These are phyloP conservation scores for Alsophila aescularia DNA, from an alignment of 2,888 invertebrate genomes.

Conservation along the genomic window DNA sequence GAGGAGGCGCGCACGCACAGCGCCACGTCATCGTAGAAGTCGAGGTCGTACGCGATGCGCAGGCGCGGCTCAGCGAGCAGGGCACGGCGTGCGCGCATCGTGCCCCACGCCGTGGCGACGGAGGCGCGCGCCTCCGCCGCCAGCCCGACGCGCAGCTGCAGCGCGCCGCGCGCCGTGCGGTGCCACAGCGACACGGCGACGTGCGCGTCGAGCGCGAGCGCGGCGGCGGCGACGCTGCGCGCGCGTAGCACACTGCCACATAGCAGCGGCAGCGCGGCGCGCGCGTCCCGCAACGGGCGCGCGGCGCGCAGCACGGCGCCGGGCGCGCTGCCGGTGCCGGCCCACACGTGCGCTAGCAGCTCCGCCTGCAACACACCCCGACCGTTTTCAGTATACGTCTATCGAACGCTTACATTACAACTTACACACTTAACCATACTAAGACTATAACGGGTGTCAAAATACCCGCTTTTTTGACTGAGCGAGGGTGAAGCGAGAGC, in stretches of 20 bases:
- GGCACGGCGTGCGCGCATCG: slow-evolving; percentile 43
- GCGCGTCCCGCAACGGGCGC: slow-evolving; percentile 57
- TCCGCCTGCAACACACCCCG: slow-evolving; percentile 48
- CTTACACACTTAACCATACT: too few species aligned
- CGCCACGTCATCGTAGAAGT: slow-evolving; percentile 64
- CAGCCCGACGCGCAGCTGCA: slow-evolving; percentile 32
- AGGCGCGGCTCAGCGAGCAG: slow-evolving; percentile 43
- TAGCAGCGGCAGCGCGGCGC: slow-evolving; percentile 43
- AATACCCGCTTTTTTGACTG: too few species aligned
- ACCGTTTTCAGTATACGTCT: too few species aligned
- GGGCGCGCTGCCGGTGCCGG: slow-evolving; percentile 63
- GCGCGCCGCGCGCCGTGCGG: slow-evolving; percentile 43
- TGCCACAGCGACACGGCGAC: slow-evolving; percentile 40
- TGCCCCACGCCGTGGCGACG: slow-evolving; percentile 38
- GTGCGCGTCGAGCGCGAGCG: slow-evolving; percentile 36
- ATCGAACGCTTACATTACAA: too few species aligned
- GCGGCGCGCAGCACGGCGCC: slow-evolving; percentile 58
- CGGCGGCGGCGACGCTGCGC: slow-evolving; percentile 28
- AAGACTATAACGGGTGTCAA: too few species aligned
- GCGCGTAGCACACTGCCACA: slow-evolving; percentile 43
- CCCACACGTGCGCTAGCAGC: slow-evolving; percentile 71
- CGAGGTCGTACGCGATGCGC: slow-evolving; percentile 56
- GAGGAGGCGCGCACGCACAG: slow-evolving; percentile 63
- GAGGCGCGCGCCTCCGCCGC: slow-evolving; percentile 24
- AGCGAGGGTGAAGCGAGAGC: too few species aligned